Evolutionary conservation across 2,797 vertebrate genomes (phyloP).

Genomic region (Chromis chromis): DNA sequence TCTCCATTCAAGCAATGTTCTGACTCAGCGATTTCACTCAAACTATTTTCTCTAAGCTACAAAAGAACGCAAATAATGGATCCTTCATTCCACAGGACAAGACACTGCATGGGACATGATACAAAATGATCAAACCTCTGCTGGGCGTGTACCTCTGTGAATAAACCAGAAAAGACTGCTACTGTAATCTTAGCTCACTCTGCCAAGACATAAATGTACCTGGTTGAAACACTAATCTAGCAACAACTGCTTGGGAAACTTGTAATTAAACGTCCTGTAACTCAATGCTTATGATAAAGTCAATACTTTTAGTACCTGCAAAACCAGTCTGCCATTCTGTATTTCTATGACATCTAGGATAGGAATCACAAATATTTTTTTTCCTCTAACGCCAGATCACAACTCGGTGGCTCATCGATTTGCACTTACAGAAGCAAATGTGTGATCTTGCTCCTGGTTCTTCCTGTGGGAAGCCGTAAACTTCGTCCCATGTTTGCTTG

Average conservation of each 20-base stretch:
- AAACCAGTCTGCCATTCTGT: background rate
- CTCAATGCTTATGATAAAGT: constrained; percentile 4
- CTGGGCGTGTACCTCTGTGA: constrained; percentile 29
- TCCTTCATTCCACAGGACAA: constrained; percentile 1
- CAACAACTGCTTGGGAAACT: background rate
- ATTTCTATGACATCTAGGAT: constrained; percentile 2
- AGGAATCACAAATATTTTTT: constrained; percentile 2
- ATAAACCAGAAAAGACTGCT: constrained; percentile 27
- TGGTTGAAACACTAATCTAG: constrained; percentile 2
- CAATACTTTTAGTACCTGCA: background rate
- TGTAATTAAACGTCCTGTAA: constrained; percentile 1
- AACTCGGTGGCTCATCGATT: background rate
- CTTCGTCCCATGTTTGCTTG: background rate
- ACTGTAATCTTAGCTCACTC: constrained; percentile 14
- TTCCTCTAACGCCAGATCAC: background rate
- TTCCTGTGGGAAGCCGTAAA: background rate
- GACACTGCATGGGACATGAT: constrained; percentile 2
- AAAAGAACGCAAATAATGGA: constrained; percentile 22
- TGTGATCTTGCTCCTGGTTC: background rate
- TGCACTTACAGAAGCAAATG: background rate
- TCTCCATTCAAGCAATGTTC: background rate
- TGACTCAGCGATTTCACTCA: constrained; percentile 25
- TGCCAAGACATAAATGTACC: constrained; percentile 1
- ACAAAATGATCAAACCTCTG: constrained; percentile 32
- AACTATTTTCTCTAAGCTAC: constrained; percentile 2